These are phyloP conservation scores for Pachyramphus minor DNA, from an alignment of 2,113 vertebrate species.

Conservation along the genomic window DNA sequence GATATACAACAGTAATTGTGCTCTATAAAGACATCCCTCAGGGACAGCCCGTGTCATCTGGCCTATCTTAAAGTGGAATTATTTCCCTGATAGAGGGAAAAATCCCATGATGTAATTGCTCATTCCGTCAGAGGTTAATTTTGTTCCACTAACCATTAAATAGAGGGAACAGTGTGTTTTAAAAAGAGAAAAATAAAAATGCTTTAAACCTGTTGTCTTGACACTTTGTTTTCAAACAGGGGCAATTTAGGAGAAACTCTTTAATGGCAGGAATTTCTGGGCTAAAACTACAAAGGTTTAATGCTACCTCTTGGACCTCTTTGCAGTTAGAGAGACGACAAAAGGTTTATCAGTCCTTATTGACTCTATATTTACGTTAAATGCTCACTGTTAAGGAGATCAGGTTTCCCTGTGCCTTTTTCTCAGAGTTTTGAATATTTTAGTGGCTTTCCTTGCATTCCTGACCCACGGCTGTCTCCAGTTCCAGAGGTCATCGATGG, in stretches of 20 bases:
- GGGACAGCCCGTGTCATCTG: not conserved
- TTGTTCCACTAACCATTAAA: not conserved
- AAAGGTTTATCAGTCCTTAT: not conserved
- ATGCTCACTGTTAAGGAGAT: not conserved
- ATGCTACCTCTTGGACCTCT: not conserved
- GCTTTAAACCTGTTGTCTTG: not conserved
- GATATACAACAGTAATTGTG: constrained; percentile 47
- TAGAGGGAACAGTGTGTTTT: not conserved
- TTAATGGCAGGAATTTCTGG: not conserved
- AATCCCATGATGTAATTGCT: constrained; percentile 15
- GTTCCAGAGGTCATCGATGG: constrained; percentile 90
- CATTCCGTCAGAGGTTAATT: constrained; percentile 10
- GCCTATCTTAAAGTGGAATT: constrained; percentile 33
- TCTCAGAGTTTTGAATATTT: not conserved
- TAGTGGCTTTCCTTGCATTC: not conserved
- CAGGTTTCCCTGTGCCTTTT: not conserved
- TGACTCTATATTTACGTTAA: rapidly evolving
- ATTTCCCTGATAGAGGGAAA: constrained; percentile 18
- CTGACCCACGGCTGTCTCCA: constrained; percentile 43
- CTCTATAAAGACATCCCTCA: constrained; percentile 48
- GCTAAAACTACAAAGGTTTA: not conserved
- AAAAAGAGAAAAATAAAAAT: not conserved
- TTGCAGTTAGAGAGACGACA: not conserved
- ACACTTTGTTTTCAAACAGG: not conserved
- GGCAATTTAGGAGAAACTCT: not conserved